Percentiles rank a stretch among this genome's conserved stretches.
These are phyloP conservation scores for Falcunculus frontatus DNA, from an alignment of 2,113 vertebrate genomes.

Conservation along the genomic window DNA sequence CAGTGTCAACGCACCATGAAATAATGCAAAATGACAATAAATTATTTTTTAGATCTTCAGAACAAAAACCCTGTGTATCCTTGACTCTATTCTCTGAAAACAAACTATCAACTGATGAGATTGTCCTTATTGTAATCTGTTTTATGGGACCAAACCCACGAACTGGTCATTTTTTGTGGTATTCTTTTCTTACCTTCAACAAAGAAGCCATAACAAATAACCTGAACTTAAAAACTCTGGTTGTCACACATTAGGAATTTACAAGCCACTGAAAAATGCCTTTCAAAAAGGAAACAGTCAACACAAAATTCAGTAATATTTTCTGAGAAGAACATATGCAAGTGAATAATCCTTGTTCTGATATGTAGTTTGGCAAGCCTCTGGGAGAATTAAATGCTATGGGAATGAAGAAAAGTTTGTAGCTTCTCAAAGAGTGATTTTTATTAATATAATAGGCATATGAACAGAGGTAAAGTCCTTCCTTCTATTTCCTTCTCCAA, in stretches of 20 bases:
- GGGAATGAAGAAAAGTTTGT: background rate
- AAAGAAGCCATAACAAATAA: background rate
- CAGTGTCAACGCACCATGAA: background rate
- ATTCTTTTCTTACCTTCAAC: background rate
- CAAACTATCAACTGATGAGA: background rate
- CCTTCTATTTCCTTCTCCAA: background rate
- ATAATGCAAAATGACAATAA: background rate
- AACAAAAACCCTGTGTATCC: background rate
- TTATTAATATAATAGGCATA: background rate
- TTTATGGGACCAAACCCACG: background rate
- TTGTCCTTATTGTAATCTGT: background rate
- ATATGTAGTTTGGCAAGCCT: background rate
- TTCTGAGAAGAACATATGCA: background rate
- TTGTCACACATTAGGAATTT: background rate
- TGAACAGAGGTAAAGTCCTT: background rate
- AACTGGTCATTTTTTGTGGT: background rate
- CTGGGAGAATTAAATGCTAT: background rate
- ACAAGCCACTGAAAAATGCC: background rate
- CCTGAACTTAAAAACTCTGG: background rate
- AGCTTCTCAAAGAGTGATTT: background rate
- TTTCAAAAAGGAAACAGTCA: background rate
- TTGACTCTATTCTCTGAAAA: background rate
- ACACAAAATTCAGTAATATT: background rate
- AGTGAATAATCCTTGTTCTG: background rate
- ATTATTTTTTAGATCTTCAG: background rate